Base-by-base conservation (phyloP, 2,888 invertebrate genomes). In the Patella caerulea region DNA sequence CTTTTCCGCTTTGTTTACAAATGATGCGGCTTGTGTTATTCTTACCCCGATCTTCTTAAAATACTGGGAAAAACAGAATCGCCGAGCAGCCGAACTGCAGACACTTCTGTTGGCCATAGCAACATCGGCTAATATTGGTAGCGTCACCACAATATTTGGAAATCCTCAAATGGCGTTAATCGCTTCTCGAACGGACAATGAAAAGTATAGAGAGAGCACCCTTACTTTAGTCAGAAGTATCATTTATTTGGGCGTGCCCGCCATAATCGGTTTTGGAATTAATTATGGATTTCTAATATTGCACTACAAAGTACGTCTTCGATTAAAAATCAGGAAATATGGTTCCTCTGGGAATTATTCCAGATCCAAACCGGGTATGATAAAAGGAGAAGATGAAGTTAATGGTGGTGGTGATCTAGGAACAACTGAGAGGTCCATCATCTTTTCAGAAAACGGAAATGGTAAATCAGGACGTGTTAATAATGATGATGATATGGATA, bases 91-190 rank as follows among this genome's bases (percentile, higher is more conserved):
- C 4, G 86, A 86, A 71, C 73, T 85, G 7, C 79, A 85, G 69
- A 83, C 82, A 0, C 71, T 86, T 52, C 56, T 85, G 3, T 75
- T 86, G 4, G 81, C 77, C 15, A 79, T 86, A 2, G 80, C 82
- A 7, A 86, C 86, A 15, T 83, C 83, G 2, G 78, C 85, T 7
- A 86, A 83, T 71, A 79, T 86, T 17, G 85, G 85, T 7, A 84
- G 83, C 73, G 79, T 78, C 11, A 69, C 78, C 3, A 81, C 82
- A 7, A 76, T 84, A 29, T 83, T 86, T 56, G 83, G 86, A 19
- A 84, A 83, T 72, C 82, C 83, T 5, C 82, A 81, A 72, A 83
- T 83, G 78, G 83, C 82, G 1, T 73, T 86, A 0, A 80, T 86
- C n/a, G 82, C 86, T 2, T 79, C 85, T 14, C 76, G 71, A 56